These are phyloP conservation scores for Holocentrus rufus DNA, from an alignment of 2,797 vertebrate genomes.

Conservation along the genomic window DNA sequence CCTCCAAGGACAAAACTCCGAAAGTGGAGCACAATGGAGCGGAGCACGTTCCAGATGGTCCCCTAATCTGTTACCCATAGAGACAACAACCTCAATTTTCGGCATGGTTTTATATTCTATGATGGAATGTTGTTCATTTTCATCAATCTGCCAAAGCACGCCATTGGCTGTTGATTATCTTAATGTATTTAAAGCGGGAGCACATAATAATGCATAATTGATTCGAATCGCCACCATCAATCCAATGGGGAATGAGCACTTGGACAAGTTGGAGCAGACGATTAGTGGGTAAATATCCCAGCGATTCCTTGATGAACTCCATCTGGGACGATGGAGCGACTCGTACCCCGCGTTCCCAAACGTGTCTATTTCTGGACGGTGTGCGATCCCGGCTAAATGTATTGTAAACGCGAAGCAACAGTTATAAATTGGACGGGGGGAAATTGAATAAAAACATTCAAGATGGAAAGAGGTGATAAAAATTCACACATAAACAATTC, in stretches of 20 bases:
- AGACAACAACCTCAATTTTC: neutral
- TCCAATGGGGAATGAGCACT: slow-evolving; percentile 36
- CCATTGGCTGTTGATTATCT: slow-evolving; percentile 31
- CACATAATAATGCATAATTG: slow-evolving; percentile 34
- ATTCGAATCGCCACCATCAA: slow-evolving; percentile 30
- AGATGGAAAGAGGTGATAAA: neutral
- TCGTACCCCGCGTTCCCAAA: slow-evolving; percentile 30
- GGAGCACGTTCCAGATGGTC: neutral
- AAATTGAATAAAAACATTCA: slow-evolving; percentile 10
- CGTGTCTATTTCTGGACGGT: slow-evolving; percentile 52
- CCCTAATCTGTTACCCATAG: neutral
- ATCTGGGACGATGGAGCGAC: slow-evolving; percentile 51
- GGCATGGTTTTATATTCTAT: slow-evolving; percentile 8
- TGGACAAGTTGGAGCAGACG: slow-evolving; percentile 38
- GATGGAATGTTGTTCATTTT: neutral
- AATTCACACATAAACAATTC: slow-evolving; percentile 18
- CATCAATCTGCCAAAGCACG: slow-evolving; percentile 9
- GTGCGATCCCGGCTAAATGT: slow-evolving; percentile 29
- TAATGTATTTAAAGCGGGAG: slow-evolving; percentile 33
- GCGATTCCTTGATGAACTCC: slow-evolving; percentile 56
- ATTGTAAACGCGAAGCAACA: neutral
- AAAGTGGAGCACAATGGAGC: slow-evolving; percentile 10
- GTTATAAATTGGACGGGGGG: slow-evolving; percentile 13
- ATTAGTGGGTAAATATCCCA: slow-evolving; percentile 53
- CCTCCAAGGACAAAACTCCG: neutral